Evolutionary conservation across 2,113 vertebrate species (phyloP), one percentile per base, ranked within the genome.

Genomic region (Cynoglossus semilaevis): DNA sequence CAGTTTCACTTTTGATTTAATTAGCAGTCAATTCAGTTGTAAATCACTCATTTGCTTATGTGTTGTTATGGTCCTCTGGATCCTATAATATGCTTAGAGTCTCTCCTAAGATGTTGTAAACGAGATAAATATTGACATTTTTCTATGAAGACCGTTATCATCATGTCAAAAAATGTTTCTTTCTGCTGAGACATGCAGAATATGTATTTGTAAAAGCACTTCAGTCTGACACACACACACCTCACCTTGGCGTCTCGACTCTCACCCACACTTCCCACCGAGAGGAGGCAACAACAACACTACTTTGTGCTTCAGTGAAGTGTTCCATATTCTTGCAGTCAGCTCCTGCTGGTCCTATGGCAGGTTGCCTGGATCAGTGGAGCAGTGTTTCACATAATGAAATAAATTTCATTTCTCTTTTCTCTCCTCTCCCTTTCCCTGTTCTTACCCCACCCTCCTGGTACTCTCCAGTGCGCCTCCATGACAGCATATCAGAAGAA

Each of bases 401-500:
- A 59, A 19, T 67, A 29, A 51, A 56, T 58, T 12, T 51, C 5
- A 1, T n/a, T 11, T 55, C 13, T 44, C 22, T 5, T n/a, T 19
- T 22, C 29, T 17, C 11, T 34, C 41, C 46, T 61, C n/a, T 58
- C 15, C 51, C 40, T 13, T 16, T 22, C 29, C 17, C 11, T 34
- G 36, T 41, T 63, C n/a, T 56, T 6, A 29, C n/a, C 61, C 15
- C 51, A 36, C 12, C 16, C 17, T 29, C 16, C 11, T 34, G 36
- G 37, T 63, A 13, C 58, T 15, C 51, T 36, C 46, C 76, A 88
- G 86, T 88, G 50, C 77, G 86, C 5, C 86, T 88, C 13, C 86
- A 88, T 35, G 86, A 88, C 68, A 88, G 86, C 75, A 88, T 88
- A 63, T 88, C 86, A n/a, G 86, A 88, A 66, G 86, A 88, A 37